A percentile compares a stretch with the other conserved stretches of the same genome.
Conservation (phyloP, 2,113 vertebrate species). For the Ramphastos sulfuratus region DNA sequence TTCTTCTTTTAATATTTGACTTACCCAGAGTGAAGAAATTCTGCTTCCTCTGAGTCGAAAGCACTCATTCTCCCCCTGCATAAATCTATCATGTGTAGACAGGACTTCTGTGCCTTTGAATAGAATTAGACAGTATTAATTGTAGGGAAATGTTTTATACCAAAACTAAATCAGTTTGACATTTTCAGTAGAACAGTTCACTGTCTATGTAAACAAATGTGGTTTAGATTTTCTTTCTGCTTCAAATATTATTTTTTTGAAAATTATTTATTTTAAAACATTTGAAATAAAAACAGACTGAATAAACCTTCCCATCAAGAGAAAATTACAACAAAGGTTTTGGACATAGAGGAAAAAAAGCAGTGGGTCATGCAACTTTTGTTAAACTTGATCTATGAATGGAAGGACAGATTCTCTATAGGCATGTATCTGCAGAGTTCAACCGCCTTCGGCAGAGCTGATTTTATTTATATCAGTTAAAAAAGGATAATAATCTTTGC, state of each 20-base stretch:
- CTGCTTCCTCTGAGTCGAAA: not conserved
- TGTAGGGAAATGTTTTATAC: not conserved
- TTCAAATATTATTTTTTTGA: not conserved
- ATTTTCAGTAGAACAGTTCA: not conserved
- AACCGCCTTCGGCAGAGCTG: not conserved
- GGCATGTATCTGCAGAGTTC: not conserved
- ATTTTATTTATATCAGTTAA: conserved; percentile 7
- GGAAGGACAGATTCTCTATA: not conserved
- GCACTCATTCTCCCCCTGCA: not conserved
- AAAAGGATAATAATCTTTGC: not conserved
- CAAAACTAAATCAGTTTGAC: not conserved
- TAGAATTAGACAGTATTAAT: not conserved
- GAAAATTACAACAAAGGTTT: not conserved
- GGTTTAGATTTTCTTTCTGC: not conserved
- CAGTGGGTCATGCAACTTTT: not conserved
- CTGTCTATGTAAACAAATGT: not conserved
- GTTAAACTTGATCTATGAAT: not conserved
- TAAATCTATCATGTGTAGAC: not conserved
- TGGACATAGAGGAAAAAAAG: not conserved
- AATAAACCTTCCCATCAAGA: not conserved
- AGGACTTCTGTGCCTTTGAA: not conserved
- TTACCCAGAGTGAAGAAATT: not conserved
- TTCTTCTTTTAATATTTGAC: not conserved
- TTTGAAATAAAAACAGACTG: not conserved
- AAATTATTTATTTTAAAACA: not conserved